Conservation (phyloP, 2,888 invertebrate genomes). For the Euplagia quadripunctaria region DNA sequence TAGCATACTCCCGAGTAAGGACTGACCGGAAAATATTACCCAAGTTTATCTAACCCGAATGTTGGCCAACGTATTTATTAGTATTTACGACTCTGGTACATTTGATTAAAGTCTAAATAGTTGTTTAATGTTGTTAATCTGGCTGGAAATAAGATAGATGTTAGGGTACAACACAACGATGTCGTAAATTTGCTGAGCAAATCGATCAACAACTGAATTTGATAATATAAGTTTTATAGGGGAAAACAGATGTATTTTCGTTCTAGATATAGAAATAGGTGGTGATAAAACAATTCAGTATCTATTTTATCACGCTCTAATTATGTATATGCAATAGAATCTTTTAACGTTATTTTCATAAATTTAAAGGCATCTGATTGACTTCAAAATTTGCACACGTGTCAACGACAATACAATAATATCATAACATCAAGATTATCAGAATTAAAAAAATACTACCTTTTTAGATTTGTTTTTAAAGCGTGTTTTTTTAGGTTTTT, state of each 20-base stretch:
- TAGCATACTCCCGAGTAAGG: conserved; percentile 16
- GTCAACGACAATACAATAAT: too few species aligned
- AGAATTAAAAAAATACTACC: too few species aligned
- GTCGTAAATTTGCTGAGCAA: neutral
- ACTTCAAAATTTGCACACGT: too few species aligned
- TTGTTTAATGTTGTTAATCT: neutral
- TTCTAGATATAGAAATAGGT: too few species aligned
- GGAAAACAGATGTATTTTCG: neutral
- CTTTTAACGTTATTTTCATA: too few species aligned
- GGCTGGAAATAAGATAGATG: neutral
- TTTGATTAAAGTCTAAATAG: conserved; percentile 7
- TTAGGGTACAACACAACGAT: neutral
- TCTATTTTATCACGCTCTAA: too few species aligned
- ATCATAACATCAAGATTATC: too few species aligned
- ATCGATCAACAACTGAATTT: neutral
- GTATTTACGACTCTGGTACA: conserved; percentile 9
- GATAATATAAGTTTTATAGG: neutral
- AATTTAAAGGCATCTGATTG: too few species aligned
- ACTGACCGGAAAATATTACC: conserved; percentile 29
- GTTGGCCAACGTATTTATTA: conserved; percentile 15
- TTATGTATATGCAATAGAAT: too few species aligned
- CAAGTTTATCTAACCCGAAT: conserved; percentile 11
- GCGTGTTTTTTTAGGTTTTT: too few species aligned
- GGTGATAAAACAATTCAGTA: too few species aligned
- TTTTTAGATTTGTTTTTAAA: too few species aligned